A percentile compares a stretch with the other conserved stretches of the same genome.
These are phyloP conservation scores for Enoplosus armatus DNA, from an alignment of 2,797 vertebrate species.

Conservation along the genomic window DNA sequence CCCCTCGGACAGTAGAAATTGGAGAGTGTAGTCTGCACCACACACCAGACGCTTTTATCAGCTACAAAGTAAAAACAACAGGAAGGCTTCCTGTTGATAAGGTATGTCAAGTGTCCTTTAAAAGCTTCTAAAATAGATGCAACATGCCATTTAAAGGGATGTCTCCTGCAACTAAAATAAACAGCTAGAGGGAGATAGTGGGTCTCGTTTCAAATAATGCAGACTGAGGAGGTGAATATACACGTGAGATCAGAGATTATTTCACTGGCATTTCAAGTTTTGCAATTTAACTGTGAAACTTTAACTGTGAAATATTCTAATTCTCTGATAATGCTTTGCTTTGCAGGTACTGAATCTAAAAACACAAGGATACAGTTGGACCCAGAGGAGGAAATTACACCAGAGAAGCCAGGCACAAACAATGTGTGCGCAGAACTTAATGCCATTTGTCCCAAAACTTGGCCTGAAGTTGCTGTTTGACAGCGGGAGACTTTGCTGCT, in stretches of 20 bases:
- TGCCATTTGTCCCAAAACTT: conserved; percentile 15
- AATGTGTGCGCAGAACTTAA: conserved; percentile 16
- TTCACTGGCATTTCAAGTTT: not conserved
- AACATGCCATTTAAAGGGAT: conserved; percentile 13
- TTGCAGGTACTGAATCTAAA: conserved; percentile 52
- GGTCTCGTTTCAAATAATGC: conserved; percentile 12
- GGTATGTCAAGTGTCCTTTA: conserved; percentile 49
- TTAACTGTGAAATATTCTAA: not conserved
- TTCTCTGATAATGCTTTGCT: conserved; percentile 34
- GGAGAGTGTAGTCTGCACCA: not conserved
- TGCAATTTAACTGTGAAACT: not conserved
- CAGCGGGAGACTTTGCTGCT: conserved; percentile 21
- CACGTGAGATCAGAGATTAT: not conserved
- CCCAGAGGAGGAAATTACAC: conserved; percentile 52
- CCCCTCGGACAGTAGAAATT: not conserved
- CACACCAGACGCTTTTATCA: conserved; percentile 22
- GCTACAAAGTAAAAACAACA: conserved; percentile 23
- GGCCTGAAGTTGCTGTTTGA: conserved; percentile 34
- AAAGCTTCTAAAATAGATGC: conserved; percentile 65
- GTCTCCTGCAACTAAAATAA: conserved; percentile 45
- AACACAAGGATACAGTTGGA: conserved; percentile 8
- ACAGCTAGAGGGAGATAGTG: conserved; percentile 60
- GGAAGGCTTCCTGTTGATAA: conserved; percentile 54
- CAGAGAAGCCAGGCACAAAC: conserved; percentile 11
- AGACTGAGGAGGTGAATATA: not conserved